Evolutionary conservation across 2,888 invertebrate species (phyloP).

Genomic region (Noctua janthe): DNA sequence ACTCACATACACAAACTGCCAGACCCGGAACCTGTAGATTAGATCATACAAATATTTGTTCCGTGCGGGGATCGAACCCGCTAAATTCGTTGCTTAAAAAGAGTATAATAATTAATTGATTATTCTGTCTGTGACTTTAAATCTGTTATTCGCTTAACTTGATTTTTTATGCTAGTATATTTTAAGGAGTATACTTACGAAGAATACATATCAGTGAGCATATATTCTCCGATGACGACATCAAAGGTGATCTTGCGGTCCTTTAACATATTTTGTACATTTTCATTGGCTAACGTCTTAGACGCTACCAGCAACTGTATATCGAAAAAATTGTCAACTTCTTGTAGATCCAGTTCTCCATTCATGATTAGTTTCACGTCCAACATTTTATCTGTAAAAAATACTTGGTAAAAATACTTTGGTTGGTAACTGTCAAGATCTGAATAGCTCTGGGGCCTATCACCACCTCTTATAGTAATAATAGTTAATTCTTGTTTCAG

Average conservation of each 20-base stretch:
- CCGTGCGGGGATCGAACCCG: too few species aligned
- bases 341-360: slow-evolving; percentile 53
- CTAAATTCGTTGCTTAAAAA: too few species aligned
- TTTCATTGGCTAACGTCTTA: slow-evolving; percentile 63
- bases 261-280: slow-evolving; percentile 69
- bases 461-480: not conserved
- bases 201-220: slow-evolving; percentile 74
- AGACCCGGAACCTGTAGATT: too few species aligned
- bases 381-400: slow-evolving; percentile 62
- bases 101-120: too few species aligned
- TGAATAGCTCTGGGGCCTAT: not conserved
- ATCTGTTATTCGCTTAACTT: not conserved
- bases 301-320: slow-evolving; percentile 52
- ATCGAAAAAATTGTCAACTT: slow-evolving; percentile 38
- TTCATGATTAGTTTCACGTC: slow-evolving; percentile 68
- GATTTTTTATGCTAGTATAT: not conserved
- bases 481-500: too few species aligned
- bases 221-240: slow-evolving; percentile 77
- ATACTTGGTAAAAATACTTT: not conserved
- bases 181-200: slow-evolving; percentile 68
- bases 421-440: not conserved
- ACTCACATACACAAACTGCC: too few species aligned
- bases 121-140: not conserved
- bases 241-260: slow-evolving; percentile 74
- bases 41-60: too few species aligned